Conservation (phyloP, 2,797 vertebrate species). For the Acipenser transmontanus region DNA sequence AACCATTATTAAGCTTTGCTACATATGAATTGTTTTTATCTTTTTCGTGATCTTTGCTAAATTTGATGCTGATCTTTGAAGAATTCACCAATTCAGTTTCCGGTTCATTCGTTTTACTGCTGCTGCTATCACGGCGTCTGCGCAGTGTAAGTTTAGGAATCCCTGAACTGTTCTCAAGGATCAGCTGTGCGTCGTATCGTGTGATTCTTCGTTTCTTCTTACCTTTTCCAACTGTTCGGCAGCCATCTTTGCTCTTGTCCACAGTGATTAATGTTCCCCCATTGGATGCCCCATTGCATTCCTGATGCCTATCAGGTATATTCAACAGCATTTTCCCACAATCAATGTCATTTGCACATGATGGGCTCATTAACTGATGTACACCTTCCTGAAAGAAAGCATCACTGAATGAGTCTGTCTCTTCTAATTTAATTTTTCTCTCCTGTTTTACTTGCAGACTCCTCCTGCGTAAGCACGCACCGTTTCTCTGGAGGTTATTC, state of each 20-base stretch:
- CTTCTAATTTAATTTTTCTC: conserved; percentile 68
- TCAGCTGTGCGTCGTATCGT: conserved; percentile 89
- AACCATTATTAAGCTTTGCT: conserved; percentile 92
- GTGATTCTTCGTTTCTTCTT: conserved; percentile 96
- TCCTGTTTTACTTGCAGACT: conserved; percentile 57
- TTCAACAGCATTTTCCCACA: conserved; percentile 49
- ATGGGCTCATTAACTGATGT: conserved; percentile 47
- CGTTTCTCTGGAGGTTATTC: conserved; percentile 49
- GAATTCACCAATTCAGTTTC: conserved; percentile 63
- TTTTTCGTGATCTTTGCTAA: conserved; percentile 93
- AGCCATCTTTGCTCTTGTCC: conserved; percentile 59
- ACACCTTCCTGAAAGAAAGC: conserved; percentile 48
- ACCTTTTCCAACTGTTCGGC: conserved; percentile 70
- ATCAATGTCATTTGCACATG: conserved; percentile 53
- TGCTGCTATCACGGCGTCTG: conserved; percentile 88
- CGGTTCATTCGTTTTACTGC: conserved; percentile 77
- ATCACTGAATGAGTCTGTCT: conserved; percentile 45
- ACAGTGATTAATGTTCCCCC: conserved; percentile 62
- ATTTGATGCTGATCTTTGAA: conserved; percentile 96
- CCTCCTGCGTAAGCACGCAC: conserved; percentile 62
- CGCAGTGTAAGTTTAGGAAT: conserved; percentile 96
- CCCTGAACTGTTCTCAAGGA: conserved; percentile 94
- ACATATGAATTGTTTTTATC: conserved; percentile 84
- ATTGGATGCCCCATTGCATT: conserved; percentile 59
- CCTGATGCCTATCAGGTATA: conserved; percentile 56